phyloP scores from a whole-genome alignment of 1,140 invertebrate species.

The Reticulitermes speratus region DNA sequence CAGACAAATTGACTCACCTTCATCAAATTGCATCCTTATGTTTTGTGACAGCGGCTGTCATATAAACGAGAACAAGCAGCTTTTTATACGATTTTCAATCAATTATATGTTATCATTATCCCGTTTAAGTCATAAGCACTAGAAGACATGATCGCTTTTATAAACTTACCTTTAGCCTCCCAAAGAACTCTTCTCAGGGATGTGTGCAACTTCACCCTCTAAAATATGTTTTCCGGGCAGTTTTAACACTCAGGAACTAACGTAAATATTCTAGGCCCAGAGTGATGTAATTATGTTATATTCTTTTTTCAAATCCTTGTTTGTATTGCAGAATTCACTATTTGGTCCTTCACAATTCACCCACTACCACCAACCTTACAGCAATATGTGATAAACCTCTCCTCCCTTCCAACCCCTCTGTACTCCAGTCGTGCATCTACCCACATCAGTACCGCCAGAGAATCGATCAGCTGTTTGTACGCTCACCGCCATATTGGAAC shows the following conservation, averaged over 20 bases:
- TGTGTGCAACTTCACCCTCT: neutral
- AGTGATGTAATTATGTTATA: neutral
- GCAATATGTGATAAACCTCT: neutral
- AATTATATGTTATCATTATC: no score
- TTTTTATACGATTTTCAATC: no score
- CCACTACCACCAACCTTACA: neutral
- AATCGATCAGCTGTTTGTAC: conserved; percentile 18
- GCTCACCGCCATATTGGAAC: conserved; percentile 2
- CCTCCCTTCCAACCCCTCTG: neutral
- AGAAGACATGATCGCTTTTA: neutral
- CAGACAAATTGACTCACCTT: neutral
- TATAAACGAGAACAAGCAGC: no score
- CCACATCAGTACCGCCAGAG: neutral
- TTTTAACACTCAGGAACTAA: neutral
- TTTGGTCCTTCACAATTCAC: neutral
- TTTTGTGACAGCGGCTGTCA: neutral
- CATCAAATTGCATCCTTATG: neutral
- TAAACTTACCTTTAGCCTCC: neutral
- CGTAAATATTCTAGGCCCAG: neutral
- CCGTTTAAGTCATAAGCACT: neutral
- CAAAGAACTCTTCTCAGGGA: neutral
- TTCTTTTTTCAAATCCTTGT: neutral
- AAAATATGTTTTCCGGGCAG: neutral
- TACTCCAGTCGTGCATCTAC: conserved; percentile 2
- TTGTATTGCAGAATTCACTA: neutral